Evolutionary conservation across 2,888 invertebrate genomes (phyloP), one percentile per base, ranked within the genome.

Genomic region (Gerris lacustris): DNA sequence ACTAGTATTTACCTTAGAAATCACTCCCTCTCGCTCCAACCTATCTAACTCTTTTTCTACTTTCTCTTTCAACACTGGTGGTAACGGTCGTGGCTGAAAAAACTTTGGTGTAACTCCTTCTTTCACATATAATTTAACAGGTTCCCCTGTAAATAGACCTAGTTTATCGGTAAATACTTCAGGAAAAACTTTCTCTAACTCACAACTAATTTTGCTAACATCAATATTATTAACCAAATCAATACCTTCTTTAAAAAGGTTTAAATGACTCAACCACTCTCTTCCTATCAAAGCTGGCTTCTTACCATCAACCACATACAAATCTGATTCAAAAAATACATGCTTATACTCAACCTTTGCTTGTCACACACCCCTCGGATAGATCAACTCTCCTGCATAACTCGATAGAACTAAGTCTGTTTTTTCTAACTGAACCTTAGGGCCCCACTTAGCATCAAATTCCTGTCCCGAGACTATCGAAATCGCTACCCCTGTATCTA

Each of bases 81-180:
- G 31, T 31, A 31, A 31, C 31, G 31, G 31, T 31, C 31, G 31
- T 1, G 31, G 31, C 4, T 31, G 31, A 31, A 31, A 31, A 55
- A 55, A 55, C 55, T 55, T 55, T 11, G 55, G 55, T 55, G 55
- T 55, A 2, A 55, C 55, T 15, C 15, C 55, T 55, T 55, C 55
- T 55, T 55, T 55, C 55, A 11, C 55, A 15, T 55, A 55, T 55
- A 55, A 55, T 15, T 55, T 55, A 55, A 55, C 2, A 55, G 55
- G 55, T 55, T 55, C 55, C 15, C 55, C 55, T 55, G 55, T 55
- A 55, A 55, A 55, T 55, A 55, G 55, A 15, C 55, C 55, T 55
- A 55, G 55, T 55, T 55, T 55, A 55, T 55, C 55, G 2, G 55
- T 11, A 55, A 55, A 55, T 55, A 55, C 55, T 55, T 55, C 55